A percentile compares a stretch with the other conserved stretches of the same genome.
Evolutionary conservation across 1,140 invertebrate species (phyloP).

Genomic region (Limonius californicus): DNA sequence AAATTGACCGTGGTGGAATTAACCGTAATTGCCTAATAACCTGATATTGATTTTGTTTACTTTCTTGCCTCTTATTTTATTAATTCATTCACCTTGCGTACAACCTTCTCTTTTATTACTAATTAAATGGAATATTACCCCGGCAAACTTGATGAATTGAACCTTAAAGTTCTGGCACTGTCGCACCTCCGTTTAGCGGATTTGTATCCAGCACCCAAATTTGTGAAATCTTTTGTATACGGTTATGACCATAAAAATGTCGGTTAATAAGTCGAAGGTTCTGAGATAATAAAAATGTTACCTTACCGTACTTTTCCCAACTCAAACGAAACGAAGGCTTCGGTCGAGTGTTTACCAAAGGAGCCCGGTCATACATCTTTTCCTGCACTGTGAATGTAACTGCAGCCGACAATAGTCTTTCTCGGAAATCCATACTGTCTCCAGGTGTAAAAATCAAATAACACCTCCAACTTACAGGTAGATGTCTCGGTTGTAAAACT

Average conservation of each 20-base stretch:
- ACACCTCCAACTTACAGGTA: slow-evolving; percentile 22
- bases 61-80: not conserved
- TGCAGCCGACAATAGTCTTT: slow-evolving; percentile 20
- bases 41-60: not conserved
- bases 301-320: slow-evolving; percentile 2
- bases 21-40: not conserved
- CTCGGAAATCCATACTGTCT: slow-evolving; percentile 26
- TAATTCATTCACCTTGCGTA: too few species aligned
- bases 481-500: slow-evolving; percentile 22
- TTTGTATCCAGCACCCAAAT: not conserved
- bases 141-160: too few species aligned
- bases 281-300: slow-evolving; percentile 12
- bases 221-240: slow-evolving; percentile 1
- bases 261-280: not conserved
- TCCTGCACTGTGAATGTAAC: not conserved
- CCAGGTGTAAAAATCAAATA: slow-evolving; percentile 27
- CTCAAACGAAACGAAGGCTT: not conserved
- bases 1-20: not conserved
- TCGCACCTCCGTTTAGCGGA: too few species aligned
- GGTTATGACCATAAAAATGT: slow-evolving; percentile 2
- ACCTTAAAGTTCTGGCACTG: too few species aligned
- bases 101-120: too few species aligned
- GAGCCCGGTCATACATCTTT: not conserved
- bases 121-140: too few species aligned
- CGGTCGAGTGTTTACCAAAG: slow-evolving; percentile 5